Conservation (phyloP, 2,888 invertebrate species). For the Drosophila falleni region DNA sequence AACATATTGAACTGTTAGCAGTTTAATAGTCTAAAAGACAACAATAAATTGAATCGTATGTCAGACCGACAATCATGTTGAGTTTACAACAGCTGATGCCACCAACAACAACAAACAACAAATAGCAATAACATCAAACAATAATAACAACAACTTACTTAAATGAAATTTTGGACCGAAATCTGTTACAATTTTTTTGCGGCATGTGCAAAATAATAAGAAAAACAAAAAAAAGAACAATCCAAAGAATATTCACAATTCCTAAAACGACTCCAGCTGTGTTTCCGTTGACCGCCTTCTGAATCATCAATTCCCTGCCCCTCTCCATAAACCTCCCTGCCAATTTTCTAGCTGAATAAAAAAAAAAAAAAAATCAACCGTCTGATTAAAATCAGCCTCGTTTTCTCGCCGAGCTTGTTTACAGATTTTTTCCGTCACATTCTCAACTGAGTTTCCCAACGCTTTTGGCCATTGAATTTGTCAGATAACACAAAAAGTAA, state of each 20-base stretch:
- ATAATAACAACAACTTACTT: conserved; percentile 21
- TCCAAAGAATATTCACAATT: conserved; percentile 37
- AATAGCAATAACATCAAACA: conserved; percentile 25
- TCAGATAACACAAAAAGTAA: conserved; percentile 32
- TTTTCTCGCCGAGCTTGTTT: conserved; percentile 57
- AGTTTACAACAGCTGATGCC: conserved; percentile 66
- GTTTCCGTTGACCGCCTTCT: conserved; percentile 74
- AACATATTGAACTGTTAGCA: conserved; percentile 32
- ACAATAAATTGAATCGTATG: conserved; percentile 37
- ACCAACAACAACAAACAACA: conserved; percentile 24
- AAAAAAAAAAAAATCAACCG: conserved; percentile 27
- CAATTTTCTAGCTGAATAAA: conserved; percentile 16
- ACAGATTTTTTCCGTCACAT: conserved; percentile 66
- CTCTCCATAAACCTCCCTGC: background rate
- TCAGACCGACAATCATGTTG: background rate
- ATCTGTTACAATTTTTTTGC: conserved; percentile 37
- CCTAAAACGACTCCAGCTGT: conserved; percentile 40
- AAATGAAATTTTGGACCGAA: conserved; percentile 27
- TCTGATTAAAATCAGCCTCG: conserved; percentile 70
- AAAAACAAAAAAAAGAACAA: conserved; percentile 22
- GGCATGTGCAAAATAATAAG: conserved; percentile 37
- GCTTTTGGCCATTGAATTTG: conserved; percentile 68
- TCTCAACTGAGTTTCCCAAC: conserved; percentile 62
- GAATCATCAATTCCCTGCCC: conserved; percentile 52
- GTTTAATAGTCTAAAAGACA: conserved; percentile 31